Conservation (phyloP, 2,888 invertebrate species). For the Cheilosia vernalis region DNA sequence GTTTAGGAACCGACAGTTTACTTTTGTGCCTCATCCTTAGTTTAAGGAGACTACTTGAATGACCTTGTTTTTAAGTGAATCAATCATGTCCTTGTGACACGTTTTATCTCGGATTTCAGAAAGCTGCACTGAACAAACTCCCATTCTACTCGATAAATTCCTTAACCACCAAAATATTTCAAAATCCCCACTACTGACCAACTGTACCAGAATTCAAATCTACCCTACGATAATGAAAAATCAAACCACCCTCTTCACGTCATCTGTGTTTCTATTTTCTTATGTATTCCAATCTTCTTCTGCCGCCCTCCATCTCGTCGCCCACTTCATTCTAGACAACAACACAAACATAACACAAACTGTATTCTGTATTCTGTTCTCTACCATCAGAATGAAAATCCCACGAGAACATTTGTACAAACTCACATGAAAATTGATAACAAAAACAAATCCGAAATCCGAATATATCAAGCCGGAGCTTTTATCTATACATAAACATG, state of each 20-base stretch:
- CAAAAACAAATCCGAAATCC: constrained; percentile 48
- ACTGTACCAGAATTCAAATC: constrained; percentile 61
- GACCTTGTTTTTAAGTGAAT: too few relatives aligned
- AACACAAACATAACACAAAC: constrained; percentile 52
- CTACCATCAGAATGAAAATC: constrained; percentile 48
- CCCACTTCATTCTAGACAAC: constrained; percentile 17
- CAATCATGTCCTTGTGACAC: too few relatives aligned
- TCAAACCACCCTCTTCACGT: constrained; percentile 49
- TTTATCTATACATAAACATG: constrained; percentile 29
- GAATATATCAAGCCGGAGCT: constrained; percentile 30
- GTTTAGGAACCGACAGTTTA: too few relatives aligned
- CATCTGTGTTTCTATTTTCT: constrained; percentile 1
- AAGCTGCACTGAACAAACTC: too few relatives aligned
- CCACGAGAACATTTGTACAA: constrained; percentile 26
- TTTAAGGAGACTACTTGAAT: too few relatives aligned
- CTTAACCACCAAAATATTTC: neutral
- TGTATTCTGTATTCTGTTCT: neutral
- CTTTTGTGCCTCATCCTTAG: too few relatives aligned
- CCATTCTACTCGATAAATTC: neutral
- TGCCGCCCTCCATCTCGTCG: constrained; percentile 6
- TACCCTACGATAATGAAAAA: constrained; percentile 8
- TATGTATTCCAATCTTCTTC: constrained; percentile 26
- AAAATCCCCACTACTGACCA: constrained; percentile 28
- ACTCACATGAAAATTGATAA: constrained; percentile 54
- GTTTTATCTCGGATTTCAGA: too few relatives aligned